A percentile compares a stretch with the other conserved stretches of the same genome.
Evolutionary conservation across 1,140 invertebrate genomes (phyloP).

Genomic region (Sminthurides bifidus): DNA sequence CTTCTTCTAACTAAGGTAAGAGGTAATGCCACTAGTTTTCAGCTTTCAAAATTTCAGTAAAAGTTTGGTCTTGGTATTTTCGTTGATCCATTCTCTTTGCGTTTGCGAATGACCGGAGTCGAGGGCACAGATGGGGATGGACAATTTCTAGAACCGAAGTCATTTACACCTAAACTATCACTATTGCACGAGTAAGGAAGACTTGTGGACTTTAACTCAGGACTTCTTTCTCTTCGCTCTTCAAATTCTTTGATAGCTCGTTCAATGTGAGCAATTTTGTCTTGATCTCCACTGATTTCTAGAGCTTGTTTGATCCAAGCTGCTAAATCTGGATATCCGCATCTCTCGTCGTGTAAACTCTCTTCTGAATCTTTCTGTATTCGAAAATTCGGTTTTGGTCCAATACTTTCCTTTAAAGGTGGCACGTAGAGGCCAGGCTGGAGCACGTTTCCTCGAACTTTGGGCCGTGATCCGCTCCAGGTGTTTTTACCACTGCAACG

Average conservation of each 20-base stretch:
- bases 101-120: constrained; percentile 9
- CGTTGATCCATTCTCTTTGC: constrained; percentile 27
- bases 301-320: constrained; percentile 28
- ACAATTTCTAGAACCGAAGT: neutral
- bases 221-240: constrained; percentile 9
- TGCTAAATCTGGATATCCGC: constrained; percentile 17
- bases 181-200: constrained; percentile 14
- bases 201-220: constrained; percentile 10
- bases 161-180: constrained; percentile 1
- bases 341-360: too few relatives aligned
- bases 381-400: too few relatives aligned
- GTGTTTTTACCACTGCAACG: constrained; percentile 32
- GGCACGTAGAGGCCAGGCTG: too few relatives aligned
- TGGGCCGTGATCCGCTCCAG: constrained; percentile 18
- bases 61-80: constrained; percentile 32
- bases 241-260: constrained; percentile 30
- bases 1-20: too few relatives aligned
- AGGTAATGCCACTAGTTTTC: too few relatives aligned
- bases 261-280: constrained; percentile 32
- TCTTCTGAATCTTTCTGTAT: too few relatives aligned
- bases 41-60: constrained; percentile 23
- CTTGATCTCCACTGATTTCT: constrained; percentile 25
- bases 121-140: neutral
- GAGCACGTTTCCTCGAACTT: too few relatives aligned
- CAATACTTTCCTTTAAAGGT: too few relatives aligned